Evolutionary conservation across 2,888 invertebrate genomes (phyloP).

Genomic region (Pristionchus fissidentatus): DNA sequence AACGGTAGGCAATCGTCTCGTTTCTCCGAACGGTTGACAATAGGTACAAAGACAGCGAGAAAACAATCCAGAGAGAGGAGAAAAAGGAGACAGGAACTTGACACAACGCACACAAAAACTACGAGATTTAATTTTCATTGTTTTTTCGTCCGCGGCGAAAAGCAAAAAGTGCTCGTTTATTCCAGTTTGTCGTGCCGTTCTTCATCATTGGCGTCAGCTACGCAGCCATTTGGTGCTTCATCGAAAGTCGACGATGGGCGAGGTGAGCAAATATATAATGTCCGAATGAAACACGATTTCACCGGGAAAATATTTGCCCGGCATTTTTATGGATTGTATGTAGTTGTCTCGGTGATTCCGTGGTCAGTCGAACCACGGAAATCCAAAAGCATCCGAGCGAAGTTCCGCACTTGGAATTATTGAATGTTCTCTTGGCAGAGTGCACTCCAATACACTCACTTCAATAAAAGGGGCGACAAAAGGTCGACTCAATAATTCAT

Average conservation of each 20-base stretch:
- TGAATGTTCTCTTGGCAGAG: too few relatives aligned
- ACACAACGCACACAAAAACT: not conserved
- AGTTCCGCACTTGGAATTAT: too few relatives aligned
- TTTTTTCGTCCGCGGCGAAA: not conserved
- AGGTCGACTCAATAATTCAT: too few relatives aligned
- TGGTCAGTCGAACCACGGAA: too few relatives aligned
- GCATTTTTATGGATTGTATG: too few relatives aligned
- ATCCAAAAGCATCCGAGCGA: too few relatives aligned
- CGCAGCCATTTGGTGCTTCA: slow-evolving; percentile 85
- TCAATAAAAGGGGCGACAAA: too few relatives aligned
- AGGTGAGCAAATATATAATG: too few relatives aligned
- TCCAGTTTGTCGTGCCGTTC: slow-evolving; percentile 91
- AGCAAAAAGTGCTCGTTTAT: not conserved
- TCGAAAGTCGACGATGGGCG: slow-evolving; percentile 55
- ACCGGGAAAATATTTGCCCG: too few relatives aligned
- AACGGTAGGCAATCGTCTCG: not conserved
- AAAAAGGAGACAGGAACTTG: slow-evolving; percentile 14
- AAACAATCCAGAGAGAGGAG: not conserved
- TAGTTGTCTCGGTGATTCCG: too few relatives aligned
- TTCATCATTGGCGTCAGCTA: slow-evolving; percentile 94
- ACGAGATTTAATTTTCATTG: not conserved
- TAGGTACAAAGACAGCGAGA: not conserved
- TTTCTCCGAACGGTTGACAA: not conserved
- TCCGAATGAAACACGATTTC: too few relatives aligned
- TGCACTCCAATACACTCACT: too few relatives aligned